phyloP scores from a whole-genome alignment of 2,113 vertebrate species.

The Cinclus mexicanus region DNA sequence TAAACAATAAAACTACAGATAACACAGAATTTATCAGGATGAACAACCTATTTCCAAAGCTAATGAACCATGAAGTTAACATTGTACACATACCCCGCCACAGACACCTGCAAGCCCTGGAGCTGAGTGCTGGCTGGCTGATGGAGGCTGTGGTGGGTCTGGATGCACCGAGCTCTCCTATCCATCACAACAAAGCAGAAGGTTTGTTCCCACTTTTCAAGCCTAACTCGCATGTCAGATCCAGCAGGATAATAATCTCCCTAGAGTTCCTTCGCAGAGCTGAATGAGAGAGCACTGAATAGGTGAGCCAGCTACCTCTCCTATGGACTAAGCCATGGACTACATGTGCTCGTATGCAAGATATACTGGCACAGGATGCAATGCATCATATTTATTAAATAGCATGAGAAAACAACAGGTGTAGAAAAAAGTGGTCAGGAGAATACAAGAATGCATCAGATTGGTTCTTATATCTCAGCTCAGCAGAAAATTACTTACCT shows the following conservation, averaged over 20 bases:
- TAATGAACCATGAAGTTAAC: not conserved
- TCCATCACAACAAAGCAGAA: not conserved
- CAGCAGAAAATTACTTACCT: not conserved
- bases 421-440: not conserved
- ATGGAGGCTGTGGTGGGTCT: not conserved
- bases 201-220: not conserved
- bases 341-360: rapidly evolving
- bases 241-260: not conserved
- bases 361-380: not conserved
- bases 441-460: not conserved
- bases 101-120: not conserved
- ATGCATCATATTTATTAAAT: not conserved
- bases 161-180: not conserved
- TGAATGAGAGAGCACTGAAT: not conserved
- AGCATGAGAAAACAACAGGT: not conserved
- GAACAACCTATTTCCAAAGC: not conserved
- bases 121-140: not conserved
- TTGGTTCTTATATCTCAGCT: not conserved
- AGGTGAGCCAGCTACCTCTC: not conserved
- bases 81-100: not conserved
- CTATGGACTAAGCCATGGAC: not conserved
- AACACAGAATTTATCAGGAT: not conserved
- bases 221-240: not conserved
- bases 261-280: not conserved
- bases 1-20: not conserved